Base-by-base conservation (phyloP, 2,888 invertebrate genomes). In the Acanthacorydalis orientalis region DNA sequence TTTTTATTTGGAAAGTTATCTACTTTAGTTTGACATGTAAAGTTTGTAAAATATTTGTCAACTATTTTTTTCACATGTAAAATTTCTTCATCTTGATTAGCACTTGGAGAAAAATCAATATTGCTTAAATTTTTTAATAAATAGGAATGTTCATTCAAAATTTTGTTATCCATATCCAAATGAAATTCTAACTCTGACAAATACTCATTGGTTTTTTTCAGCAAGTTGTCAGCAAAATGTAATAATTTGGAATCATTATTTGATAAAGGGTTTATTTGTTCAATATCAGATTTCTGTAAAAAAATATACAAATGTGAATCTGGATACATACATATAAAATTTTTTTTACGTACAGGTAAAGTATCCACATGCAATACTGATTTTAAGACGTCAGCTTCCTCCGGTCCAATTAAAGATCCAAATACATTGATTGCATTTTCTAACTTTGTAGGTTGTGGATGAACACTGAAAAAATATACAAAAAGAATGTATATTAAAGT, bases 71-170 rank as follows among this genome's bases (percentile, higher is more conserved):
- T 42, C 12, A 42, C 42, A n/a, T 42, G 31, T 31, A 42, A 16
- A 16, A 42, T 11, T 42, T 42, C 42, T 10, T 42, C 42, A 42
- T 42, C 42, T 42, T 12, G 12, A 42, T 42, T 42, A 15, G 14
- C 16, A 16, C 11, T 12, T 31, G 31, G 12, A 31, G 31, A 12
- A 12, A 16, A 16, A 11, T 12, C 12, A 23, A 15, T 42, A 6
- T 42, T 42, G 10, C 23, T 31, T 16, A 31, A 10, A 16, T 12
- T 31, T 11, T 16, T 15, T 42, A 42, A 31, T 12, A 42, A 7
- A 11, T 42, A 9, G n/a, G 42, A 42, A 16, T 23, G 16, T 10
- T n/a, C 12, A 16, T 8, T 31, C 12, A 12, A 16, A 31, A 31
- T 23, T 15, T 31, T 42, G 8, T 31, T 31, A 12, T 42, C 31